These are phyloP conservation scores for Harpegnathos saltator DNA, from an alignment of 1,140 invertebrate species.

Conservation along the genomic window DNA sequence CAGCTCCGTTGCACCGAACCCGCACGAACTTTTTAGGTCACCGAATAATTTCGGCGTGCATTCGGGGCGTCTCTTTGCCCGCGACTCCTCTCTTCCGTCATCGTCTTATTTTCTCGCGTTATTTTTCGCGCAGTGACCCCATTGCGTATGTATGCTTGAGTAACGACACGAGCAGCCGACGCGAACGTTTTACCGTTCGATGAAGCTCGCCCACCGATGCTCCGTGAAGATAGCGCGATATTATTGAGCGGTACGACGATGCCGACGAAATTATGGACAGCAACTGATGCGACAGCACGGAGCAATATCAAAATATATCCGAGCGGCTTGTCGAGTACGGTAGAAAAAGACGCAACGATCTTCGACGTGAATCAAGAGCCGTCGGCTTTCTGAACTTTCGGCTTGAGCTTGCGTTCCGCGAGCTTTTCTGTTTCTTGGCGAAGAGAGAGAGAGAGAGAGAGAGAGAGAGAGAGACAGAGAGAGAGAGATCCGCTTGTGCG, in stretches of 20 bases:
- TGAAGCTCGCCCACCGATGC: constrained; percentile 34
- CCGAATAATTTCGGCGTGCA: constrained; percentile 64
- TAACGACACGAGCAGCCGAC: constrained; percentile 61
- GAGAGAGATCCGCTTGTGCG: not conserved
- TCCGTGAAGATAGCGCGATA: constrained; percentile 49
- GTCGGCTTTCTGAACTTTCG: no score
- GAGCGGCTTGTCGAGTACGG: no score
- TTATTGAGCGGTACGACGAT: constrained; percentile 60
- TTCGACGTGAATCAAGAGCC: no score
- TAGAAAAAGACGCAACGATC: no score
- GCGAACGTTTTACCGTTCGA: constrained; percentile 12
- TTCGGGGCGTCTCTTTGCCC: not conserved
- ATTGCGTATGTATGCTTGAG: constrained; percentile 69
- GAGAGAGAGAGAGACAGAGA: no score
- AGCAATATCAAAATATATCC: no score
- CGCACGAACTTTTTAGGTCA: no score
- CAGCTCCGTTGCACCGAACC: no score
- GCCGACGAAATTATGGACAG: not conserved
- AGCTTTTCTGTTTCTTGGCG: not conserved
- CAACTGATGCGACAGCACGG: no score
- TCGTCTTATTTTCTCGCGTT: constrained; percentile 38
- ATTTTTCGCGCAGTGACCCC: constrained; percentile 45
- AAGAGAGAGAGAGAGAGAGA: not conserved
- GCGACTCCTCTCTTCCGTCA: not conserved
- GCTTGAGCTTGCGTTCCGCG: no score